phyloP scores from a whole-genome alignment of 2,888 invertebrate genomes.

The Hoplodrina ambigua region DNA sequence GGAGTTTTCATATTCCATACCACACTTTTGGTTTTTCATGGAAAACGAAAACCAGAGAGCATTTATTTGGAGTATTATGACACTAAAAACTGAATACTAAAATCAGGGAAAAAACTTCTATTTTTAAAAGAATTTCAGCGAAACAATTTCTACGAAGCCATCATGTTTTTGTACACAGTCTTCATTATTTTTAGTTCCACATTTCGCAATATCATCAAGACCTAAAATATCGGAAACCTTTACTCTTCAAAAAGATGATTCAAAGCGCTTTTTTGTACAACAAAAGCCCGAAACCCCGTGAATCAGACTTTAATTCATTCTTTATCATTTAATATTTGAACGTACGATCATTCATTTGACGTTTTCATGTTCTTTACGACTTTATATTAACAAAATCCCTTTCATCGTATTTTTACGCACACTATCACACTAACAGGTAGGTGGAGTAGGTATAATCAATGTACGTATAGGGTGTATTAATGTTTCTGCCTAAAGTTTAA shows the following conservation, averaged over 20 bases:
- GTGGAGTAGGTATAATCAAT: not conserved
- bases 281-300: conserved; percentile 3
- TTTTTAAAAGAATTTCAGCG: not conserved
- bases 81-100: too few relatives aligned
- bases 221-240: not conserved
- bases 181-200: not conserved
- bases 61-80: too few relatives aligned
- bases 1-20: too few relatives aligned
- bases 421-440: conserved; percentile 30
- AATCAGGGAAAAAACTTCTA: too few relatives aligned
- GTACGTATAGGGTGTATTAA: conserved; percentile 36
- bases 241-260: conserved; percentile 12
- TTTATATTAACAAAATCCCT: conserved; percentile 53
- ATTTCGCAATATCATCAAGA: not conserved
- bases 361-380: conserved; percentile 54
- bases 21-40: not conserved
- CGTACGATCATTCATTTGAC: conserved; percentile 46
- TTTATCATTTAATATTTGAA: conserved; percentile 43
- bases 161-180: not conserved
- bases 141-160: not conserved
- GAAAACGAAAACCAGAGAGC: not conserved
- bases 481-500: conserved; percentile 72
- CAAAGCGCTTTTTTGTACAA: not conserved
- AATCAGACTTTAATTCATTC: conserved; percentile 35
- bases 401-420: conserved; percentile 50